Evolutionary conservation across 2,797 vertebrate species (phyloP).

Genomic region (Decapterus maruadsi): DNA sequence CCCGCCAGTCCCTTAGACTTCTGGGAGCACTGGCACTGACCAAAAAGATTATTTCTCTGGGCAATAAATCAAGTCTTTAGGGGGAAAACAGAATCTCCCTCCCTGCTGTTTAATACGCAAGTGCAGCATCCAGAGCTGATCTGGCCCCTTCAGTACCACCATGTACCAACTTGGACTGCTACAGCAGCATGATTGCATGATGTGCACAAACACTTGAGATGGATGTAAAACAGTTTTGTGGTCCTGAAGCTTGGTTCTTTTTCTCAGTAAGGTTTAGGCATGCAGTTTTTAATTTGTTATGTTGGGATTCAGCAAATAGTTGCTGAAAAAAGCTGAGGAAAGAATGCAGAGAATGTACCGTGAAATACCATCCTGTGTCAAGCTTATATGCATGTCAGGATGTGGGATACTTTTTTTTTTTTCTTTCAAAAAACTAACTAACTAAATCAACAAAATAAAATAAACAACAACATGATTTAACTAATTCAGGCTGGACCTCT

Average conservation of each 20-base stretch:
- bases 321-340: background rate
- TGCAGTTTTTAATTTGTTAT: background rate
- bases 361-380: background rate
- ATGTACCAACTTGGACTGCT: background rate
- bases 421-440: too few relatives aligned
- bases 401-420: background rate
- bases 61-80: conserved; percentile 1
- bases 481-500: background rate
- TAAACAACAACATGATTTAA: background rate
- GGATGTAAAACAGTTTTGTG: background rate
- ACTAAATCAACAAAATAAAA: background rate
- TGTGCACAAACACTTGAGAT: background rate
- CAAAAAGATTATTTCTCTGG: background rate
- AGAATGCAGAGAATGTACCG: background rate
- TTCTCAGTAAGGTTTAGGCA: background rate
- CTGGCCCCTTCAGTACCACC: background rate
- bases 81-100: background rate
- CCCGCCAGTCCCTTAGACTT: background rate
- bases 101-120: background rate
- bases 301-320: background rate
- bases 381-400: background rate
- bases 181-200: background rate
- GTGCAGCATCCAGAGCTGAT: background rate
- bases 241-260: background rate
- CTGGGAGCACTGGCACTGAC: background rate